phyloP scores from a whole-genome alignment of 2,113 vertebrate species.

The Xiphophorus hellerii region DNA sequence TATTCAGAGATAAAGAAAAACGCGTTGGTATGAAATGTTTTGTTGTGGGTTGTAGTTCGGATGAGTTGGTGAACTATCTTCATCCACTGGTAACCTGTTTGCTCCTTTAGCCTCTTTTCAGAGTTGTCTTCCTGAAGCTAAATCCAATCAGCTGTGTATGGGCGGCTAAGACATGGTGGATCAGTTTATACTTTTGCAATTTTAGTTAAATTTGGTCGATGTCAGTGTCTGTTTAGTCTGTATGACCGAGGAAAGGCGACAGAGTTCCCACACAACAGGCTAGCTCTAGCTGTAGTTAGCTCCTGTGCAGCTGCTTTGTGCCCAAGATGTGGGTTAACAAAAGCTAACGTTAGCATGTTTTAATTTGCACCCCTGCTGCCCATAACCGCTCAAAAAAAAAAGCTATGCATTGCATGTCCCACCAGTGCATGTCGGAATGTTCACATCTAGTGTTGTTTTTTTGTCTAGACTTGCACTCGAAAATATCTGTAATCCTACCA shows the following conservation, averaged over 20 bases:
- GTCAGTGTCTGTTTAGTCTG: not conserved
- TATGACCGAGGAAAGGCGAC: slow-evolving; percentile 46
- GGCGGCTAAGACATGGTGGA: fast-evolving
- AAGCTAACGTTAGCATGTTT: slow-evolving; percentile 73
- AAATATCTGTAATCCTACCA: slow-evolving; percentile 3
- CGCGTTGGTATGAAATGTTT: slow-evolving; percentile 6
- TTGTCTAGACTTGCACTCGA: not conserved
- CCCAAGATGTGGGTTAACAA: slow-evolving; percentile 69
- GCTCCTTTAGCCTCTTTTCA: slow-evolving; percentile 47
- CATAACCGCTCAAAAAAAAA: slow-evolving; percentile 37
- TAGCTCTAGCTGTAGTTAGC: slow-evolving; percentile 62
- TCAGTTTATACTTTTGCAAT: not conserved
- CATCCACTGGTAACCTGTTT: slow-evolving; percentile 72
- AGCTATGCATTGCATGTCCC: slow-evolving; percentile 25
- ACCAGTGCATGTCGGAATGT: not conserved
- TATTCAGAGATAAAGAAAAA: not conserved
- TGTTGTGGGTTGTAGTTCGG: slow-evolving; percentile 35
- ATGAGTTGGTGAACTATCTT: slow-evolving; percentile 62
- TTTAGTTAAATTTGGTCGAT: not conserved
- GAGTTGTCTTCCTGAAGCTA: slow-evolving; percentile 44
- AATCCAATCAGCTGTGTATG: fast-evolving
- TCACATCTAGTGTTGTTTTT: not conserved
- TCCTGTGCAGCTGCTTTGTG: slow-evolving; percentile 73
- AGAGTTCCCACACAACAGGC: slow-evolving; percentile 71
- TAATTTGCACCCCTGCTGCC: slow-evolving; percentile 48